A percentile compares a stretch with the other conserved stretches of the same genome.
These are phyloP conservation scores for Ochropacha duplaris DNA, from an alignment of 2,888 invertebrate genomes.

Conservation along the genomic window DNA sequence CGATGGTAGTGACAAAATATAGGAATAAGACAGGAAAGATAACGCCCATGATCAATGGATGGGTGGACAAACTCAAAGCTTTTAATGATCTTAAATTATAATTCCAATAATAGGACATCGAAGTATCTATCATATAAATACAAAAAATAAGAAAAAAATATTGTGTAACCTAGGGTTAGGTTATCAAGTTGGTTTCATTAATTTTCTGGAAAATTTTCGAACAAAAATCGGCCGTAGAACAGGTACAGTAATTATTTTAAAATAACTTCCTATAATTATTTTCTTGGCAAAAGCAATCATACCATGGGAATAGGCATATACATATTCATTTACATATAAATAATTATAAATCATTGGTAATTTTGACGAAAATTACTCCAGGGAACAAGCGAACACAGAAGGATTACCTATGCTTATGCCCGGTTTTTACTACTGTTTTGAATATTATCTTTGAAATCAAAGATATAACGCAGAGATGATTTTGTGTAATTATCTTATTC, in stretches of 20 bases:
- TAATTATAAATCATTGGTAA: slow-evolving; percentile 60
- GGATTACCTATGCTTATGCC: slow-evolving; percentile 55
- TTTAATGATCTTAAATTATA: slow-evolving; percentile 7
- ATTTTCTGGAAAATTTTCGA: background rate
- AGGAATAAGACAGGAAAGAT: slow-evolving; percentile 43
- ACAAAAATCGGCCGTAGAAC: background rate
- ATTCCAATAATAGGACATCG: background rate
- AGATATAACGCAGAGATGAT: background rate
- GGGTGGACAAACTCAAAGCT: slow-evolving; percentile 10
- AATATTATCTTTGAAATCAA: slow-evolving; percentile 22
- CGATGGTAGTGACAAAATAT: slow-evolving; percentile 53
- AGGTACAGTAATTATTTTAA: background rate
- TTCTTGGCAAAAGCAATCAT: slow-evolving; percentile 7
- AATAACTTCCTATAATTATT: background rate
- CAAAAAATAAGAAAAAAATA: too few relatives aligned
- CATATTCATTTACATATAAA: slow-evolving; percentile 61
- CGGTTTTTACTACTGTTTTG: slow-evolving; percentile 34
- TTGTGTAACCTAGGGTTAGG: too few relatives aligned
- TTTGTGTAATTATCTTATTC: background rate
- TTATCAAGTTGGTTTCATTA: too few relatives aligned
- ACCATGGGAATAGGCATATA: slow-evolving; percentile 38
- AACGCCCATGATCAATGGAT: slow-evolving; percentile 41
- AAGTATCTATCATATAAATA: too few relatives aligned
- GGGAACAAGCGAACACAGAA: slow-evolving; percentile 39
- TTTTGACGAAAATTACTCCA: slow-evolving; percentile 58